These are phyloP conservation scores for Aphelenchoides besseyi DNA, from an alignment of 1,140 invertebrate species.

Conservation along the genomic window DNA sequence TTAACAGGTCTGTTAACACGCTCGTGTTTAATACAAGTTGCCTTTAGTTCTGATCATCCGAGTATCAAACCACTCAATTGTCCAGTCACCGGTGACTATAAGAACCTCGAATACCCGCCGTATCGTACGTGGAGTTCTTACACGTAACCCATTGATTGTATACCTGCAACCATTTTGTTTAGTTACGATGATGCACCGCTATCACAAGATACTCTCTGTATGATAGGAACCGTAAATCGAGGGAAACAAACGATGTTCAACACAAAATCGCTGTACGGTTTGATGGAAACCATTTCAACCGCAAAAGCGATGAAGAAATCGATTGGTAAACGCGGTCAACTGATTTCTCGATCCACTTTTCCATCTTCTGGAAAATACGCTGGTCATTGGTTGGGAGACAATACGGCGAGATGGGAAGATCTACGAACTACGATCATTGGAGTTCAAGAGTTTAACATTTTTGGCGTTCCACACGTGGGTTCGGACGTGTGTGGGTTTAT, in stretches of 20 bases:
- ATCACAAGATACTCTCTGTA: constrained; percentile 75
- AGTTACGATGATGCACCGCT: constrained; percentile 61
- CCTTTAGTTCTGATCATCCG: constrained; percentile 29
- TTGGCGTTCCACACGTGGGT: constrained; percentile 69
- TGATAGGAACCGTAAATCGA: constrained; percentile 73
- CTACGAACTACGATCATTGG: constrained; percentile 64
- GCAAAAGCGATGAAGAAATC: constrained; percentile 65
- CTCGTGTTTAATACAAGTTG: no score
- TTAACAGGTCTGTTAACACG: no score
- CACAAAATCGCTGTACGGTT: constrained; percentile 78
- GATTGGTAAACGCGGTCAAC: constrained; percentile 51
- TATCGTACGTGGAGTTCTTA: constrained; percentile 39
- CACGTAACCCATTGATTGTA: not conserved
- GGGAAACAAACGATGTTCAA: constrained; percentile 67
- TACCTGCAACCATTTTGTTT: no score
- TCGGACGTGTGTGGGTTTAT: constrained; percentile 65
- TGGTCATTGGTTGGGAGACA: constrained; percentile 88
- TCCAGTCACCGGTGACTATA: constrained; percentile 31
- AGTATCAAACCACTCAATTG: not conserved
- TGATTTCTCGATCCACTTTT: constrained; percentile 60
- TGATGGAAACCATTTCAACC: constrained; percentile 73
- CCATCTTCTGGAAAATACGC: constrained; percentile 75
- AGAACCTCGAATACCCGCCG: constrained; percentile 47
- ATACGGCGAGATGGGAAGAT: constrained; percentile 65
- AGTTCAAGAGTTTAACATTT: constrained; percentile 72